phyloP scores from a whole-genome alignment of 2,888 invertebrate species.

The Drosophila affinis region DNA sequence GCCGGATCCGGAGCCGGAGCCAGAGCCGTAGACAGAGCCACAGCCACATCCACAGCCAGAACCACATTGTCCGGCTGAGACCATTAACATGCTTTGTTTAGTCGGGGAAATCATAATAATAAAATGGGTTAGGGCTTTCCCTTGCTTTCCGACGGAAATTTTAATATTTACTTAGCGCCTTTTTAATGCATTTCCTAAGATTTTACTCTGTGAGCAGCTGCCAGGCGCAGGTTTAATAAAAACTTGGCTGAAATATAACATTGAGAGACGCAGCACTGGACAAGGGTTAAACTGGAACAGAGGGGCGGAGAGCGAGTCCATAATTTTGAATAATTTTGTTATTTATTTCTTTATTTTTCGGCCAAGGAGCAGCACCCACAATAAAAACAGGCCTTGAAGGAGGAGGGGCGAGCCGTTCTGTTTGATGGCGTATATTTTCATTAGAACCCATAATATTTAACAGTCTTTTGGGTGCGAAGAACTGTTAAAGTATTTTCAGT shows the following conservation, averaged over 20 bases:
- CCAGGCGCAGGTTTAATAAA: constrained; percentile 53
- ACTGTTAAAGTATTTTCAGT: constrained; percentile 33
- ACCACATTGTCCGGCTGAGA: constrained; percentile 39
- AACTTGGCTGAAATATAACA: constrained; percentile 61
- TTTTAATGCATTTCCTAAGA: constrained; percentile 71
- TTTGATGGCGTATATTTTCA: constrained; percentile 71
- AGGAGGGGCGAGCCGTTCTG: constrained; percentile 6
- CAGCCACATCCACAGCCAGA: not conserved
- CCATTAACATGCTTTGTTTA: constrained; percentile 74
- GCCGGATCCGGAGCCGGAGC: constrained; percentile 14
- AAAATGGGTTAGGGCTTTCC: constrained; percentile 64
- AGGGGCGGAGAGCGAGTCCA: constrained; percentile 34
- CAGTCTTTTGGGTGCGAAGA: constrained; percentile 33
- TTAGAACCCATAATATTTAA: constrained; percentile 67
- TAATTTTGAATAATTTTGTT: constrained; percentile 75
- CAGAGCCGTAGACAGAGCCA: no score
- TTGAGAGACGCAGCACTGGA: constrained; percentile 29
- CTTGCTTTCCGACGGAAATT: constrained; percentile 61
- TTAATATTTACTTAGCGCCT: constrained; percentile 70
- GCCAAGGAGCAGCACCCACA: constrained; percentile 44
- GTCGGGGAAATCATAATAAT: constrained; percentile 57
- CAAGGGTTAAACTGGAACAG: constrained; percentile 61
- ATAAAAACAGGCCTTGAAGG: constrained; percentile 59
- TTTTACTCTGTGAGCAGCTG: constrained; percentile 44
- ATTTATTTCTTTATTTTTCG: constrained; percentile 52